These are phyloP conservation scores for Phylloscopus whistleri DNA, from an alignment of 2,113 vertebrate genomes.

Conservation along the genomic window DNA sequence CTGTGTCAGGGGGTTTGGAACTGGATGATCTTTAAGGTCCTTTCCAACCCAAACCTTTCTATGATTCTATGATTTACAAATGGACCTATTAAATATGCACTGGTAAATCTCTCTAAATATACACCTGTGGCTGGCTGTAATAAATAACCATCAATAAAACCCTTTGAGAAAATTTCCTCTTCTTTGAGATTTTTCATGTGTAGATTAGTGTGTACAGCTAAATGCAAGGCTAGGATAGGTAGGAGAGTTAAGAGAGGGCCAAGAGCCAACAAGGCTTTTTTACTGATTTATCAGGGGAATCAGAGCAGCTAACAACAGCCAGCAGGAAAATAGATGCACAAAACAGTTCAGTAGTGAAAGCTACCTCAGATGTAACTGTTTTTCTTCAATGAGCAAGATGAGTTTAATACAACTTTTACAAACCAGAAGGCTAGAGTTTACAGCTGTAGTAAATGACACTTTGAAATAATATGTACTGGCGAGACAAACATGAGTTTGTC, in stretches of 20 bases:
- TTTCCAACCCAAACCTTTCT: neutral
- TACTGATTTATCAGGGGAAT: neutral
- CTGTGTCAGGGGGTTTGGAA: neutral
- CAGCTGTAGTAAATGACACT: constrained; percentile 43
- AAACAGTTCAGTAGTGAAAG: neutral
- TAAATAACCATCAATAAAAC: neutral
- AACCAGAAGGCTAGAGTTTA: constrained; percentile 44
- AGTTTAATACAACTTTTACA: constrained; percentile 20
- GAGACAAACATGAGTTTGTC: constrained; percentile 26
- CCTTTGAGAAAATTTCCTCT: neutral
- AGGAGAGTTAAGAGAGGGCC: neutral
- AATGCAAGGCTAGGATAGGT: neutral
- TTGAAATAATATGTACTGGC: constrained; percentile 9
- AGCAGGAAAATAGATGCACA: neutral
- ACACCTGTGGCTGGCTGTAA: neutral
- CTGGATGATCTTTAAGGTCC: neutral
- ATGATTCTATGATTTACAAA: neutral
- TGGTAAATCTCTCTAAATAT: neutral
- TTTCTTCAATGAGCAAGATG: constrained; percentile 23
- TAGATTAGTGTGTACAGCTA: neutral
- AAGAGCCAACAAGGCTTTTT: neutral
- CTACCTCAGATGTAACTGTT: neutral
- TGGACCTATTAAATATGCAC: neutral
- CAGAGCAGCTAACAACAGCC: neutral
- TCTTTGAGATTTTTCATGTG: neutral